phyloP scores from a whole-genome alignment of 2,113 vertebrate species.

The Stigmatopora nigra region DNA sequence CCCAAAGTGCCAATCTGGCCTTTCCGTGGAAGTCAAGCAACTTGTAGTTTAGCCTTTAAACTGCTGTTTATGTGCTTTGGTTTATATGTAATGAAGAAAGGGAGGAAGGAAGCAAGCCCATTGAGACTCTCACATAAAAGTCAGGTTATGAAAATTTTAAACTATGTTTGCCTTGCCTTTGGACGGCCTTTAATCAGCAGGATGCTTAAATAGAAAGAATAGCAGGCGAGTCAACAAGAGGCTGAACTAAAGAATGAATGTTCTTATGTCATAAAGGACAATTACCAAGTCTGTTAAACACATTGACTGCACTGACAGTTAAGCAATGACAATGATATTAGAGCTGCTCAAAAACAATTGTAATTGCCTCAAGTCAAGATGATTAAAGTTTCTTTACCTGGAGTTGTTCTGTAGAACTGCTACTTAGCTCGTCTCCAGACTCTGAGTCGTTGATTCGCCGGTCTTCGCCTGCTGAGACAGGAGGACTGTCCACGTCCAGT shows the following conservation, averaged over 20 bases:
- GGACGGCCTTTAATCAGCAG: constrained; percentile 39
- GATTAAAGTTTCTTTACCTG: constrained; percentile 71
- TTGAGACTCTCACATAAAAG: constrained; percentile 19
- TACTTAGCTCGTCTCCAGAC: constrained; percentile 93
- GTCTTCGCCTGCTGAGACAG: constrained; percentile 80
- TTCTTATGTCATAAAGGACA: not conserved
- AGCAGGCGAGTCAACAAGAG: not conserved
- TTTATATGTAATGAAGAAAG: constrained; percentile 24
- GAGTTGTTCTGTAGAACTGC: constrained; percentile 87
- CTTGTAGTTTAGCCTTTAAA: constrained; percentile 36
- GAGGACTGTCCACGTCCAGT: constrained; percentile 51
- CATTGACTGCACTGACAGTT: not conserved
- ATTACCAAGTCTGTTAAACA: not conserved
- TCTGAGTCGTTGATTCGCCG: constrained; percentile 81
- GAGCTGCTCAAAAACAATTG: not conserved
- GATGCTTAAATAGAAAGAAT: not conserved
- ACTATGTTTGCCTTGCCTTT: not conserved
- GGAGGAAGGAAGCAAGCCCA: constrained; percentile 35
- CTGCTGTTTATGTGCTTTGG: constrained; percentile 15
- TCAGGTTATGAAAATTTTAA: constrained; percentile 7
- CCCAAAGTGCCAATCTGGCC: not conserved
- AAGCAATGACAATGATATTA: not conserved
- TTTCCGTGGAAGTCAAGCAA: not conserved
- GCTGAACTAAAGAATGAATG: not conserved
- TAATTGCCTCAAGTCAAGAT: not conserved